phyloP scores from a whole-genome alignment of 2,113 vertebrate genomes.

The human (Homo sapiens) region DNA sequence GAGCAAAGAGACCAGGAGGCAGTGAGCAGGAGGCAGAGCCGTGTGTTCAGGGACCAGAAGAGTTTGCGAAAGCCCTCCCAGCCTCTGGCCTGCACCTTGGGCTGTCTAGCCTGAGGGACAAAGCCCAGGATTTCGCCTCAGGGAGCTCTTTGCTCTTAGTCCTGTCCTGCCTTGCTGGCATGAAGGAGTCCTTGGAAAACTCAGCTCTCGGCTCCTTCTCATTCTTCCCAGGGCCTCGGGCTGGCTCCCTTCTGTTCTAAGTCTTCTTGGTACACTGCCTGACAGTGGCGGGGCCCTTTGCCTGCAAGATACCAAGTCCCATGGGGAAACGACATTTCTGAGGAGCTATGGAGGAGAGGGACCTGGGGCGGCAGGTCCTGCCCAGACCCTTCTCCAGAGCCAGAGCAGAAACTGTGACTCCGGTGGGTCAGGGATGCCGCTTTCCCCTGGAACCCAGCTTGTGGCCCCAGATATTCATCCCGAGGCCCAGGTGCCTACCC shows the following conservation, averaged over 20 bases:
- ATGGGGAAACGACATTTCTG: background rate
- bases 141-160: background rate
- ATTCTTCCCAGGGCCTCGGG: background rate
- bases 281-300: background rate
- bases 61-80: background rate
- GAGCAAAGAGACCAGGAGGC: background rate
- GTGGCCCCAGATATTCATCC: background rate
- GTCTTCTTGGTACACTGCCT: background rate
- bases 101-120: too few relatives aligned
- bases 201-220: background rate
- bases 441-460: background rate
- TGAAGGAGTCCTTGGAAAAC: background rate
- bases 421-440: fast-evolving
- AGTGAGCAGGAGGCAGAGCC: background rate
- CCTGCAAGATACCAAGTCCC: background rate
- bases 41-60: background rate
- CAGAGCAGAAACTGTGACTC: background rate
- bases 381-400: background rate
- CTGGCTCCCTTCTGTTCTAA: background rate
- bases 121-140: background rate
- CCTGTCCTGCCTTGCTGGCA: background rate
- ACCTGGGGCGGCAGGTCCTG: background rate
- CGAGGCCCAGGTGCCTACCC: background rate
- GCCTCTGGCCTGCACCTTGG: fast-evolving
- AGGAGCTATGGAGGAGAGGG: background rate